A percentile compares a stretch with the other conserved stretches of the same genome.
These are phyloP conservation scores for Trichogramma dendrolimi DNA, from an alignment of 2,888 invertebrate genomes.

Conservation along the genomic window DNA sequence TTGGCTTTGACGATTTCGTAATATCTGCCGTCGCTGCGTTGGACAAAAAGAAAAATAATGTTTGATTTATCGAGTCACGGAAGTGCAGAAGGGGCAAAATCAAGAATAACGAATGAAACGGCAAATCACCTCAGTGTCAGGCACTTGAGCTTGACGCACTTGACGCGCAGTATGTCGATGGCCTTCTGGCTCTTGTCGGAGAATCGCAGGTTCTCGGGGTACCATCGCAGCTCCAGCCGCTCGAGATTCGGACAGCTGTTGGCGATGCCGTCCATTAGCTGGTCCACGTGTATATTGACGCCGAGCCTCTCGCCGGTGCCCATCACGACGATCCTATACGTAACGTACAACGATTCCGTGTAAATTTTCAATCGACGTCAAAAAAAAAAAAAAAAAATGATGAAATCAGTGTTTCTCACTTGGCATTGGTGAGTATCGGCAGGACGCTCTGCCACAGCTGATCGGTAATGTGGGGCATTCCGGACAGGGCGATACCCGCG, in stretches of 20 bases:
- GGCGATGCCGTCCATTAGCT: slow-evolving; percentile 95
- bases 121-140: slow-evolving; percentile 78
- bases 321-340: slow-evolving; percentile 85
- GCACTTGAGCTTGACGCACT: slow-evolving; percentile 87
- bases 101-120: not conserved
- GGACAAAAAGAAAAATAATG: slow-evolving; percentile 14
- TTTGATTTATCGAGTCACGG: too few relatives aligned
- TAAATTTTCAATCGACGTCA: not conserved
- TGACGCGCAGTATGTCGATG: slow-evolving; percentile 93
- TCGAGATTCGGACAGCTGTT: slow-evolving; percentile 85
- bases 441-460: slow-evolving; percentile 96
- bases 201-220: slow-evolving; percentile 95
- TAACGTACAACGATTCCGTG: not conserved
- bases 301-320: slow-evolving; percentile 95
- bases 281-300: slow-evolving; percentile 95
- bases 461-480: slow-evolving; percentile 98
- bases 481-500: slow-evolving; percentile 81
- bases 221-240: slow-evolving; percentile 94
- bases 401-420: slow-evolving; percentile 57
- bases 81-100: not conserved
- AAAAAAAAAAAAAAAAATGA: not conserved
- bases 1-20: slow-evolving; percentile 99
- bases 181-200: slow-evolving; percentile 99
- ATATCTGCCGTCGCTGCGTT: slow-evolving; percentile 88
- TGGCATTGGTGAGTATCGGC: slow-evolving; percentile 85